Evolutionary conservation across 1,140 invertebrate species (phyloP), one percentile per base, ranked within the genome.

Genomic region (Halesus radiatus): DNA sequence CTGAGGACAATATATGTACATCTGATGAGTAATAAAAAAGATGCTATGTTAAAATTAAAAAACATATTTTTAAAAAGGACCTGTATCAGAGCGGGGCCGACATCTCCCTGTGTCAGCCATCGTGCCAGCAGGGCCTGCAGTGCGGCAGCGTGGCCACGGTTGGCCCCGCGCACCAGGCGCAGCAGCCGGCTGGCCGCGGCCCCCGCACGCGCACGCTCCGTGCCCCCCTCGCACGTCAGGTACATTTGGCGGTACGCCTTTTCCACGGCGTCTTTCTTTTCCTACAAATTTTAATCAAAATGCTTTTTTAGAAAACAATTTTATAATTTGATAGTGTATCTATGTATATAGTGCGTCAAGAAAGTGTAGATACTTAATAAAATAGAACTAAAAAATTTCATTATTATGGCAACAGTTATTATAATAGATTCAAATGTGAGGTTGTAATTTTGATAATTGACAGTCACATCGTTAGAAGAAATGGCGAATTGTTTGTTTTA

Each of bases 81-180:
- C 85, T 91, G 90, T 84, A 92, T 89, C 22, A 91, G 85, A 1
- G 87, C 80, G 0, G 88, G 87, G 8, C 88, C 87, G 78, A 92
- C 89, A 68, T 95, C 93, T 0, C 91, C 92, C 26, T 89, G 91
- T 54, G 86, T 88, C 56, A 92, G 88, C 93, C 92, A 97, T 76
- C 92, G 91, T 32, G 86, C 85, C 18, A 96, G 90, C 50, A 97
- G 87, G 79, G 93, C 91, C 76, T 94, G 91, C 29, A 97, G 87
- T 16, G 95, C 95, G 29, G 92, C 90, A 32, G 89, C 89, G 62
- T 85, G 86, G 79, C 88, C 88, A 53, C 86, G 84, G 85, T 90
- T 88, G 18, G 89, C 78, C 26, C 89, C 89, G 58, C 88, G 84
- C 23, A 93, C 85, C 15, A 96, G 90, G 13, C 90, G 86, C 10